These are phyloP conservation scores for Heteronetta atricapilla DNA, from an alignment of 2,113 vertebrate genomes.

Conservation along the genomic window DNA sequence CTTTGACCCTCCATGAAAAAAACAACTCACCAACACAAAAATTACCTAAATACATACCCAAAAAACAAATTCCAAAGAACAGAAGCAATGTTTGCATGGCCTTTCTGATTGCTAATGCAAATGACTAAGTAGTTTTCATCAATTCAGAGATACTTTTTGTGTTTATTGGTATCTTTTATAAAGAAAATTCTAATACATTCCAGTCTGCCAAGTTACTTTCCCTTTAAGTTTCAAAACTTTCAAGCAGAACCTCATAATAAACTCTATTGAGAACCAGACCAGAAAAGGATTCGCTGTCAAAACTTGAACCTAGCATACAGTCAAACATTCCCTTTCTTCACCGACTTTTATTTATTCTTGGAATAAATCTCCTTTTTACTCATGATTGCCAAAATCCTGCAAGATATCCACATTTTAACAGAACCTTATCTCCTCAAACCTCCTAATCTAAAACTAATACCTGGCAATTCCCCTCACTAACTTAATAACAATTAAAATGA, in stretches of 20 bases:
- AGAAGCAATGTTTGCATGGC: background rate
- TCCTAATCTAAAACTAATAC: background rate
- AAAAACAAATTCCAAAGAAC: conserved; percentile 4
- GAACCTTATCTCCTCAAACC: background rate
- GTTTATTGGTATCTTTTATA: background rate
- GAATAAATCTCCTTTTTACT: background rate
- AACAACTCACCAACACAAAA: background rate
- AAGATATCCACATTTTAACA: background rate
- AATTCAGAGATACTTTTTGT: background rate
- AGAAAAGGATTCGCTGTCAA: background rate
- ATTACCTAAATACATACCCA: background rate
- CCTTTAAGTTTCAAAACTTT: background rate
- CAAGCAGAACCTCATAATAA: background rate
- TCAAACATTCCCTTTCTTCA: background rate
- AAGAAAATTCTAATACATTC: background rate
- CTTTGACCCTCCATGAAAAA: background rate
- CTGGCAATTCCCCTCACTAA: background rate
- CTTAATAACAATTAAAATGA: background rate
- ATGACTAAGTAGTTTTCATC: conserved; percentile 14
- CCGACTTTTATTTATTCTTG: background rate
- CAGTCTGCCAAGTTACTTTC: background rate
- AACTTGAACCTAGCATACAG: background rate
- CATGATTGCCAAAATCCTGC: background rate
- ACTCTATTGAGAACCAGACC: background rate
- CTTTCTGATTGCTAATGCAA: conserved; percentile 37